These are phyloP conservation scores for Illadopsis cleaveri DNA, from an alignment of 2,113 vertebrate species.

Conservation along the genomic window DNA sequence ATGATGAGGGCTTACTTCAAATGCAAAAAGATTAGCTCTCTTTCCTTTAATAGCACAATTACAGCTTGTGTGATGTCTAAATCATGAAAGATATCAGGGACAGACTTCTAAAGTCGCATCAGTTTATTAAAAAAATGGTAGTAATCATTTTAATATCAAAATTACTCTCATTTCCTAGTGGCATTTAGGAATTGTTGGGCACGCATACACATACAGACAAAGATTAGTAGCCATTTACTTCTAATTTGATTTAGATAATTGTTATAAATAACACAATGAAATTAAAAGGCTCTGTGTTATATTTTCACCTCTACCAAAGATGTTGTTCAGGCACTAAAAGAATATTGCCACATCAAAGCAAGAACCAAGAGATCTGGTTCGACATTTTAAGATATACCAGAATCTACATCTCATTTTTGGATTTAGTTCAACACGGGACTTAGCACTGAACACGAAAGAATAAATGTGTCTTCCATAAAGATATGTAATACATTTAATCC, in stretches of 20 bases:
- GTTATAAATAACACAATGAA: slow-evolving; percentile 63
- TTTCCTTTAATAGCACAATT: slow-evolving; percentile 82
- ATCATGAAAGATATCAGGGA: slow-evolving; percentile 75
- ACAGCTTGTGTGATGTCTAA: slow-evolving; percentile 79
- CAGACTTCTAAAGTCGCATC: slow-evolving; percentile 73
- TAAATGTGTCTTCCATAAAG: slow-evolving; percentile 44
- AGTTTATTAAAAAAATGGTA: slow-evolving; percentile 79
- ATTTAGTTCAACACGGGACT: slow-evolving; percentile 50
- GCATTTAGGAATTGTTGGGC: slow-evolving; percentile 65
- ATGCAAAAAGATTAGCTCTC: slow-evolving; percentile 82
- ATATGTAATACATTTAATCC: slow-evolving; percentile 61
- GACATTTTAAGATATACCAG: slow-evolving; percentile 26
- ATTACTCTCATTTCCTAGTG: slow-evolving; percentile 73
- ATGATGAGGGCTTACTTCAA: slow-evolving; percentile 82
- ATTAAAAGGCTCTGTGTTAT: slow-evolving; percentile 27
- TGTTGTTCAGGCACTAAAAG: neutral
- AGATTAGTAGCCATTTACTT: slow-evolving; percentile 38
- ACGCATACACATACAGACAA: neutral
- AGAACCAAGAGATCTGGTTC: slow-evolving; percentile 21
- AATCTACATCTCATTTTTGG: slow-evolving; percentile 51
- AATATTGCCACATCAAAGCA: slow-evolving; percentile 16
- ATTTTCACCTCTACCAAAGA: slow-evolving; percentile 13
- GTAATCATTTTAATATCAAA: slow-evolving; percentile 80
- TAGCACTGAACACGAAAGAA: slow-evolving; percentile 44
- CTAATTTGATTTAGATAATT: slow-evolving; percentile 56